phyloP scores from a whole-genome alignment of 2,797 vertebrate species.

The Uromys caudimaculatus region DNA sequence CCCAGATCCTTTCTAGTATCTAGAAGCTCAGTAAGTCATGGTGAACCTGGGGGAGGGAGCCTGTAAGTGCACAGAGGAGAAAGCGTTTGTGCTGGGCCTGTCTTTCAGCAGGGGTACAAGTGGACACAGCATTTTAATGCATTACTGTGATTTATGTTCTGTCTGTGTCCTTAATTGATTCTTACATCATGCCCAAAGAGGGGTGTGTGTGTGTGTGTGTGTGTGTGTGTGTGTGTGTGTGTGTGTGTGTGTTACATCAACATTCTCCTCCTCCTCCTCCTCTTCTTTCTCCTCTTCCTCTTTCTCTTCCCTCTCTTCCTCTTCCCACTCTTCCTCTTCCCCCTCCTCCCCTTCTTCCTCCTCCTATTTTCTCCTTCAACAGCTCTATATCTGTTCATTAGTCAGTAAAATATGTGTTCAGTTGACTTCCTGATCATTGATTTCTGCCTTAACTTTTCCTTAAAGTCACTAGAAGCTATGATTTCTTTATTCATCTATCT shows the following conservation, averaged over 20 bases:
- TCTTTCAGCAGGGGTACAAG: background rate
- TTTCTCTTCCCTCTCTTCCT: background rate
- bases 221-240: background rate
- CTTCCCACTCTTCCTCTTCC: too few species aligned
- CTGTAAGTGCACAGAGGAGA: background rate
- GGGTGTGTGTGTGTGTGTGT: background rate
- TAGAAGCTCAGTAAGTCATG: background rate
- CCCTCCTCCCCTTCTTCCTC: background rate
- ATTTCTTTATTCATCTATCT: background rate
- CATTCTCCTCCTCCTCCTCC: background rate
- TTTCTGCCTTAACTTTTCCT: constrained; percentile 29
- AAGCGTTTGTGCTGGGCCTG: background rate
- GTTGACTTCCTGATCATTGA: background rate
- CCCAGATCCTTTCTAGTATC: background rate
- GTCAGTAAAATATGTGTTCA: background rate
- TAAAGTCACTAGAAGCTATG: background rate
- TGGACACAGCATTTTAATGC: background rate
- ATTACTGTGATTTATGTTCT: constrained; percentile 55
- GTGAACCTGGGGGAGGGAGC: background rate
- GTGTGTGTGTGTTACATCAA: background rate
- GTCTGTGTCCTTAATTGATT: constrained; percentile 59
- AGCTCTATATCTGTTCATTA: background rate
- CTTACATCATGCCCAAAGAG: constrained; percentile 55
- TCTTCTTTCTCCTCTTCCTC: background rate
- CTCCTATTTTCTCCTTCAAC: background rate